These are phyloP conservation scores for Marronus borbonicus DNA, from an alignment of 2,888 invertebrate genomes.

Conservation along the genomic window DNA sequence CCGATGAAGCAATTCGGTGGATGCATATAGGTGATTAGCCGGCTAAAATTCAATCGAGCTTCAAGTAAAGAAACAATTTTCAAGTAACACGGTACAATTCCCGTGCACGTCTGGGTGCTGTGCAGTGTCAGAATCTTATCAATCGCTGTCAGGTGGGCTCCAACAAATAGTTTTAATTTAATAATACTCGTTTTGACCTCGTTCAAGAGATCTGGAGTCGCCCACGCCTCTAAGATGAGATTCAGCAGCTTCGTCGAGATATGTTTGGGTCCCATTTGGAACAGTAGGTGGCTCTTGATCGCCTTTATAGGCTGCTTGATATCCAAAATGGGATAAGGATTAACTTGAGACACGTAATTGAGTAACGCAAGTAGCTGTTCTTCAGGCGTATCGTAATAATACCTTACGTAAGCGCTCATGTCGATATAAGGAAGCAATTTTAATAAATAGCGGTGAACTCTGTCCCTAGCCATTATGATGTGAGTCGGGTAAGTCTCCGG, in stretches of 20 bases:
- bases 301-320: not conserved
- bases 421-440: slow-evolving; percentile 9
- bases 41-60: not conserved
- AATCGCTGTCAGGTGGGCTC: not conserved
- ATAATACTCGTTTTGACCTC: not conserved
- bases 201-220: slow-evolving; percentile 9
- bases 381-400: slow-evolving; percentile 11
- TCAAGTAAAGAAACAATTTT: slow-evolving; percentile 1
- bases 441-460: not conserved
- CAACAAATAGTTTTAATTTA: not conserved
- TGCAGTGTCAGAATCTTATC: not conserved
- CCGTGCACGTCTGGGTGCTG: not conserved
- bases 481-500: not conserved
- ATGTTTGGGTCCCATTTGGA: not conserved
- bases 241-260: slow-evolving; percentile 12
- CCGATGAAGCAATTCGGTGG: slow-evolving; percentile 9
- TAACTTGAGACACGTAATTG: not conserved
- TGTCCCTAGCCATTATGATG: slow-evolving; percentile 5
- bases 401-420: not conserved
- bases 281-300: slow-evolving; percentile 29
- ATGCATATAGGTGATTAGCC: not conserved
- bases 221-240: slow-evolving; percentile 16
- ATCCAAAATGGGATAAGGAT: slow-evolving; percentile 11
- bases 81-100: slow-evolving; percentile 9
- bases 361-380: slow-evolving; percentile 30